Conservation (phyloP, 2,888 invertebrate genomes). For the Abrostola triplasia region DNA sequence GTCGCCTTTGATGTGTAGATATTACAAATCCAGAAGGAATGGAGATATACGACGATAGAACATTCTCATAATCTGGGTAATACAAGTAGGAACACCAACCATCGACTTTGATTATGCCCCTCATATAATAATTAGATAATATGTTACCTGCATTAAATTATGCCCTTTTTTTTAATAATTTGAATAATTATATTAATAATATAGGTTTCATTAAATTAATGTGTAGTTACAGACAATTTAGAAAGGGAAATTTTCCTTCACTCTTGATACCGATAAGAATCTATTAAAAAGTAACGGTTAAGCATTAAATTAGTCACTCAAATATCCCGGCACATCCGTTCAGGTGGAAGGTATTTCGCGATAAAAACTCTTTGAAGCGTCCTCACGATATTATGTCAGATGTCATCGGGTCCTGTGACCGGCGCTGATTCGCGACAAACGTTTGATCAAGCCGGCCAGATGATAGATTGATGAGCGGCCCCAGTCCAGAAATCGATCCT, state of each 20-base stretch:
- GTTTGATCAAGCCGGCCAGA: slow-evolving; percentile 76
- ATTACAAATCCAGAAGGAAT: slow-evolving; percentile 53
- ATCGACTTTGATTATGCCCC: too few species aligned
- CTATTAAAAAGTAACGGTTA: neutral
- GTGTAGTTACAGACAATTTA: too few species aligned
- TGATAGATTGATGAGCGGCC: slow-evolving; percentile 78
- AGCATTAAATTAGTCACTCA: slow-evolving; percentile 25
- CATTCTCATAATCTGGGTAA: slow-evolving; percentile 44
- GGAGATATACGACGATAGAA: slow-evolving; percentile 19
- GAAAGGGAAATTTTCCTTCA: too few species aligned
- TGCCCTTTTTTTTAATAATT: too few species aligned
- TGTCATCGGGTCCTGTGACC: slow-evolving; percentile 54
- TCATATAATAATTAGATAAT: too few species aligned
- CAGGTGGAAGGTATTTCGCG: slow-evolving; percentile 51
- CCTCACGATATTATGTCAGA: slow-evolving; percentile 45
- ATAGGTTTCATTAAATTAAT: too few species aligned
- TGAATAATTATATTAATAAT: too few species aligned
- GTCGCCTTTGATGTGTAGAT: slow-evolving; percentile 74
- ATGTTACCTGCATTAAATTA: too few species aligned
- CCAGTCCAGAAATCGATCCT: slow-evolving; percentile 71
- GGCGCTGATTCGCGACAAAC: slow-evolving; percentile 69
- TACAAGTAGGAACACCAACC: too few species aligned
- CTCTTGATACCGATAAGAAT: neutral
- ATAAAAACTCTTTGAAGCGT: slow-evolving; percentile 57
- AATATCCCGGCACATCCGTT: slow-evolving; percentile 46